Conservation (phyloP, 2,888 invertebrate species). For the Andrena trimmerana region DNA sequence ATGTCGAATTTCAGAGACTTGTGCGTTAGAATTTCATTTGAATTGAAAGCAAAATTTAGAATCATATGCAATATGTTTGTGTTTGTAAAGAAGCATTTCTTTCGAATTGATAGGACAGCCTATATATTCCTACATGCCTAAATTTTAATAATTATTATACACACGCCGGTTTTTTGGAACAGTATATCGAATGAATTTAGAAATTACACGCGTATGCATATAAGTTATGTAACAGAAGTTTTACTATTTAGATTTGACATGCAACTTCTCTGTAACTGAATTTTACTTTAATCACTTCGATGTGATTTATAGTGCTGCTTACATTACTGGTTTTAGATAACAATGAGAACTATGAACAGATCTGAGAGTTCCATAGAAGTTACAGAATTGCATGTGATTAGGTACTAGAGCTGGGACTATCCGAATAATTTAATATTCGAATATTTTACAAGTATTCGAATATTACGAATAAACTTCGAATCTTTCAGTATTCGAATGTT, state of each 20-base stretch:
- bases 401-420: neutral
- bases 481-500: no score
- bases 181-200: neutral
- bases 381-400: neutral
- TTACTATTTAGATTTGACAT: neutral
- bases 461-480: no score
- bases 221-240: neutral
- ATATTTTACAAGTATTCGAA: no score
- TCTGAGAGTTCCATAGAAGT: neutral
- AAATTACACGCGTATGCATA: neutral
- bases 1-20: slow-evolving; percentile 8
- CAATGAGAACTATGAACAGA: neutral
- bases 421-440: no score
- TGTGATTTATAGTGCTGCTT: neutral
- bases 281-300: neutral
- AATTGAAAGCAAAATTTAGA: slow-evolving; percentile 11
- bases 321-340: neutral
- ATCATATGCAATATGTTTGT: slow-evolving; percentile 1
- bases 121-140: slow-evolving; percentile 39
- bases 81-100: slow-evolving; percentile 22
- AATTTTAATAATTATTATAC: slow-evolving; percentile 18
- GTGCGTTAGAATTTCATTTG: neutral
- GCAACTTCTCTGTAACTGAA: neutral
- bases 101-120: slow-evolving; percentile 8
- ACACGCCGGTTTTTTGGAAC: neutral